Conservation (phyloP, 2,113 vertebrate species). For the Galemys pyrenaicus region DNA sequence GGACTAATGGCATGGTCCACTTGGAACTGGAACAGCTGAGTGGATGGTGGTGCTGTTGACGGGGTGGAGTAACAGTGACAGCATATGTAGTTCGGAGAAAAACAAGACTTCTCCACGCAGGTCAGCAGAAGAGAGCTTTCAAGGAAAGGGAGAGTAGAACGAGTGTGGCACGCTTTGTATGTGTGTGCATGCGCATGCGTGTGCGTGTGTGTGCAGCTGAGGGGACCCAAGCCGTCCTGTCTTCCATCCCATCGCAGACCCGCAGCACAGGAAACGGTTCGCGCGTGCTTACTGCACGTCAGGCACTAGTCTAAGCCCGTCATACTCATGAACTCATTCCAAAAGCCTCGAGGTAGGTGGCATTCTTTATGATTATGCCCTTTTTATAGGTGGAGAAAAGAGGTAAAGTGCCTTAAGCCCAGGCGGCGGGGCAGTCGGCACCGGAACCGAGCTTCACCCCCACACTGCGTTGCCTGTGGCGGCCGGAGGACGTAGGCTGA, state of each 20-base stretch:
- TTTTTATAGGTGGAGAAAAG: not conserved
- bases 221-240: not conserved
- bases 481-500: not conserved
- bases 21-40: too few species aligned
- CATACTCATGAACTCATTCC: not conserved
- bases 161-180: not conserved
- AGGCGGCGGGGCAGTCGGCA: not conserved
- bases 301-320: not conserved
- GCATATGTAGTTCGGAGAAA: not conserved
- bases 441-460: not conserved
- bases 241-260: not conserved
- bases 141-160: not conserved
- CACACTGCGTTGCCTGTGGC: fast-evolving
- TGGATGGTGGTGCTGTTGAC: too few species aligned
- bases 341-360: not conserved
- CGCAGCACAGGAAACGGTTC: not conserved
- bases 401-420: not conserved
- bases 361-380: not conserved
- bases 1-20: too few species aligned
- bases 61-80: too few species aligned
- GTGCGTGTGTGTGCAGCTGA: not conserved
- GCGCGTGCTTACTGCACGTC: not conserved
- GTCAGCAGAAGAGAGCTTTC: not conserved
- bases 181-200: not conserved
- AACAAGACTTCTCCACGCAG: not conserved